A percentile compares a stretch with the other conserved stretches of the same genome.
Evolutionary conservation across 2,113 vertebrate genomes (phyloP).

Genomic region (Coryphaenoides rupestris): DNA sequence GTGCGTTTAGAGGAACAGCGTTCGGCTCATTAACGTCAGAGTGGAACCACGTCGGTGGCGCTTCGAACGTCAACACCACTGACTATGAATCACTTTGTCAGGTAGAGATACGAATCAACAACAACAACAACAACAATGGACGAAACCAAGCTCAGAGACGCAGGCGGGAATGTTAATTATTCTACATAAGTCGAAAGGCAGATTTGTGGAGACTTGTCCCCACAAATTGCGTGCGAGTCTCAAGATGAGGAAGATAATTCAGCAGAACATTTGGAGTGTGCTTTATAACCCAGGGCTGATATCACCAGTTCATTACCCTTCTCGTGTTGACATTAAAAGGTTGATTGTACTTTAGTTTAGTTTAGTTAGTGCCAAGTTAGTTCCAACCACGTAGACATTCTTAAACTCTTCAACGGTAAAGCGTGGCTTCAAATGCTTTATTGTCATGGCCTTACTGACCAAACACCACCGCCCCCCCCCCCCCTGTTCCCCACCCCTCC

Average conservation of each 20-base stretch:
- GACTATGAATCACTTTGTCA: too few relatives aligned
- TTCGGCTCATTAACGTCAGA: conserved; percentile 27
- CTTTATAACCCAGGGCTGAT: background rate
- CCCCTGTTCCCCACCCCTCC: background rate
- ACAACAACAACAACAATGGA: too few relatives aligned
- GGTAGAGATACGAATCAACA: too few relatives aligned
- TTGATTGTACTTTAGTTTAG: background rate
- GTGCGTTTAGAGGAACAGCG: conserved; percentile 45
- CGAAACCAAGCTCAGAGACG: too few relatives aligned
- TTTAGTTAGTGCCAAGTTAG: background rate
- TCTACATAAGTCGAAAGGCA: too few relatives aligned
- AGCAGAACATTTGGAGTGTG: conserved; percentile 1
- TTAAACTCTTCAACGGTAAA: background rate
- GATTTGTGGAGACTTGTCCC: too few relatives aligned
- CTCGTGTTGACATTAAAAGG: background rate
- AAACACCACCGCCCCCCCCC: too few relatives aligned
- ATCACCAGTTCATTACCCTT: background rate
- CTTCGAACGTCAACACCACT: too few relatives aligned
- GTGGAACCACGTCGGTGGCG: too few relatives aligned
- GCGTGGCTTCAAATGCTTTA: background rate
- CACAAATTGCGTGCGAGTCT: too few relatives aligned
- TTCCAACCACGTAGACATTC: background rate
- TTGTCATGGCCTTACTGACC: background rate
- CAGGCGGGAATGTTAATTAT: too few relatives aligned
- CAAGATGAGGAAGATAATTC: too few relatives aligned